phyloP scores from a whole-genome alignment of 2,113 vertebrate genomes.

The Salvelinus fontinalis region DNA sequence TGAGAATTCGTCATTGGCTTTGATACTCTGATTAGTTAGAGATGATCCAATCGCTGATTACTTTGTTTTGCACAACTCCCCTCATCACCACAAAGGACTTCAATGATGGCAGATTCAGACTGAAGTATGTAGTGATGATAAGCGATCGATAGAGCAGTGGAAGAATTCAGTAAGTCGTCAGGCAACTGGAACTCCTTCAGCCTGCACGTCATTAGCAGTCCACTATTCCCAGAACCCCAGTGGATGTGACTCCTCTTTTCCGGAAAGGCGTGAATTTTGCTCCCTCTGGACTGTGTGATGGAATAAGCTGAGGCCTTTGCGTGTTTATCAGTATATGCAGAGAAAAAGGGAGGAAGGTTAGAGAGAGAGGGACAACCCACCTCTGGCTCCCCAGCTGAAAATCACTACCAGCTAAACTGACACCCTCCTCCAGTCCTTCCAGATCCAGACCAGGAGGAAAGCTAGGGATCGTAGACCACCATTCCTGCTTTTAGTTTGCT shows the following conservation, averaged over 20 bases:
- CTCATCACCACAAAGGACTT: too few relatives aligned
- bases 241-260: slow-evolving; percentile 73
- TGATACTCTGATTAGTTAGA: too few relatives aligned
- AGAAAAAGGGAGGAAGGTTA: slow-evolving; percentile 27
- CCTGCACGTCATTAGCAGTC: slow-evolving; percentile 75
- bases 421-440: slow-evolving; percentile 49
- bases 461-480: slow-evolving; percentile 19
- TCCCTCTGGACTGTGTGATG: slow-evolving; percentile 66
- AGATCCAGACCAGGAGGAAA: slow-evolving; percentile 36
- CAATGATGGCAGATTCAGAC: too few relatives aligned
- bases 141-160: too few relatives aligned
- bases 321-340: slow-evolving; percentile 65
- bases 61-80: too few relatives aligned
- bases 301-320: slow-evolving; percentile 54
- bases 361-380: slow-evolving; percentile 37
- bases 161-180: background rate
- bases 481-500: background rate
- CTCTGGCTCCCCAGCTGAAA: slow-evolving; percentile 55
- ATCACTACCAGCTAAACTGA: slow-evolving; percentile 69
- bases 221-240: slow-evolving; percentile 70
- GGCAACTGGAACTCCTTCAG: slow-evolving; percentile 21
- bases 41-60: too few relatives aligned
- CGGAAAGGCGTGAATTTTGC: slow-evolving; percentile 65
- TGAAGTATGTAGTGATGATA: too few relatives aligned
- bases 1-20: too few relatives aligned